These are phyloP conservation scores for Cosmopolites sordidus DNA, from an alignment of 2,888 invertebrate genomes.

Conservation along the genomic window DNA sequence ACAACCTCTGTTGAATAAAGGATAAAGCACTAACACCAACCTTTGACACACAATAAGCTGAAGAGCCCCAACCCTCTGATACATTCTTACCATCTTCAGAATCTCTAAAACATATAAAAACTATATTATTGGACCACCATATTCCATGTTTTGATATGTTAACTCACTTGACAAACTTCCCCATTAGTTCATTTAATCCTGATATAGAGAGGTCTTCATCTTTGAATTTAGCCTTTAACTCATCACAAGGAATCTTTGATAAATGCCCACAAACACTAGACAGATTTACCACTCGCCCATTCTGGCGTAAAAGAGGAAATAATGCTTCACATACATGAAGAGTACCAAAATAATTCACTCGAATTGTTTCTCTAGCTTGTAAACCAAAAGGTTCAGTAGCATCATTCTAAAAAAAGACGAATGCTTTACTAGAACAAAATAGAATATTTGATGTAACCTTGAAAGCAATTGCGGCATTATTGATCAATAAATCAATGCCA, in stretches of 20 bases:
- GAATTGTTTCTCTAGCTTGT: slow-evolving; percentile 68
- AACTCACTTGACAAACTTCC: slow-evolving; percentile 50
- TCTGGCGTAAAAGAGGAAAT: slow-evolving; percentile 66
- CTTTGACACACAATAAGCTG: slow-evolving; percentile 69
- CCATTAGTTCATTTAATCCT: slow-evolving; percentile 58
- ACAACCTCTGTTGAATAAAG: slow-evolving; percentile 5
- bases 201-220: slow-evolving; percentile 55
- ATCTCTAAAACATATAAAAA: slow-evolving; percentile 31
- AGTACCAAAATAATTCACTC: slow-evolving; percentile 66
- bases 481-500: slow-evolving; percentile 68
- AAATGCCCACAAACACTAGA: slow-evolving; percentile 67
- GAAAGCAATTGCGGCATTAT: slow-evolving; percentile 73
- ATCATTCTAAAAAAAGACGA: slow-evolving; percentile 35
- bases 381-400: slow-evolving; percentile 56
- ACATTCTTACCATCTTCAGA: slow-evolving; percentile 33
- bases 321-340: slow-evolving; percentile 61
- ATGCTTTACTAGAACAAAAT: neutral
- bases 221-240: slow-evolving; percentile 54
- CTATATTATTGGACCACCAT: neutral
- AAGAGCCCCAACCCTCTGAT: slow-evolving; percentile 44
- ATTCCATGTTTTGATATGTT: neutral
- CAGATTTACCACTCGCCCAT: slow-evolving; percentile 71
- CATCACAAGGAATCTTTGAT: slow-evolving; percentile 56
- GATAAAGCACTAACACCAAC: slow-evolving; percentile 47
- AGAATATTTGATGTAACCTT: slow-evolving; percentile 42